Conservation (phyloP, 2,888 invertebrate species). For the Tridacna crocea region DNA sequence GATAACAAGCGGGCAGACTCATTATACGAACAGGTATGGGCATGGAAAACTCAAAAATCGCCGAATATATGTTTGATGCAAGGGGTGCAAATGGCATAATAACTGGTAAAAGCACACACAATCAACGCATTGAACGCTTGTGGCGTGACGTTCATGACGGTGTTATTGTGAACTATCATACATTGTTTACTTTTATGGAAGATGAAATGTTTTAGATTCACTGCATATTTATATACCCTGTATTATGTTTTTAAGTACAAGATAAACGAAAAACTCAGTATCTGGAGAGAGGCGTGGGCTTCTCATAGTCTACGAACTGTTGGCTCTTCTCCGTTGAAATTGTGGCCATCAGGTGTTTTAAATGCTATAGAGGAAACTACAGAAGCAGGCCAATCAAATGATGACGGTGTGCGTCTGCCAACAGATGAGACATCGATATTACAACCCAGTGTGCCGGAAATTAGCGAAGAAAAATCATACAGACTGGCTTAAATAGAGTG, state of each 20-base stretch:
- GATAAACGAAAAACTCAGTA: constrained; percentile 17
- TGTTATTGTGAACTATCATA: constrained; percentile 18
- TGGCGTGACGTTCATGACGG: constrained; percentile 44
- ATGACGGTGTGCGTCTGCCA: background rate
- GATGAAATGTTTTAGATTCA: constrained; percentile 17
- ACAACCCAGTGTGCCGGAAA: too few species aligned
- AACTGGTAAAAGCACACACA: constrained; percentile 43
- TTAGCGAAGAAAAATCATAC: too few species aligned
- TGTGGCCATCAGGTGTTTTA: constrained; percentile 15
- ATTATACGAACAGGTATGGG: constrained; percentile 34
- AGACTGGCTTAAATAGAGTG: background rate
- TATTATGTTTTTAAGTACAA: constrained; percentile 30
- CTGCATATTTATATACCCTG: constrained; percentile 27
- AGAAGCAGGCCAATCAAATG: background rate
- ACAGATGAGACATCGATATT: too few species aligned
- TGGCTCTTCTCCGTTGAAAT: constrained; percentile 13
- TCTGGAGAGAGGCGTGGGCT: constrained; percentile 24
- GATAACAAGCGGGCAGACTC: constrained; percentile 44
- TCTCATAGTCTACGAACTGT: constrained; percentile 15
- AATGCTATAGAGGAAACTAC: background rate
- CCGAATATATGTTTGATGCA: constrained; percentile 34
- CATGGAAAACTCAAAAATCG: constrained; percentile 38
- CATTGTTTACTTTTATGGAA: constrained; percentile 40
- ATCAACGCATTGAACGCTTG: constrained; percentile 39
- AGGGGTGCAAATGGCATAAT: constrained; percentile 27